These are phyloP conservation scores for Sphaeramia orbicularis DNA, from an alignment of 2,797 vertebrate species.

Conservation along the genomic window DNA sequence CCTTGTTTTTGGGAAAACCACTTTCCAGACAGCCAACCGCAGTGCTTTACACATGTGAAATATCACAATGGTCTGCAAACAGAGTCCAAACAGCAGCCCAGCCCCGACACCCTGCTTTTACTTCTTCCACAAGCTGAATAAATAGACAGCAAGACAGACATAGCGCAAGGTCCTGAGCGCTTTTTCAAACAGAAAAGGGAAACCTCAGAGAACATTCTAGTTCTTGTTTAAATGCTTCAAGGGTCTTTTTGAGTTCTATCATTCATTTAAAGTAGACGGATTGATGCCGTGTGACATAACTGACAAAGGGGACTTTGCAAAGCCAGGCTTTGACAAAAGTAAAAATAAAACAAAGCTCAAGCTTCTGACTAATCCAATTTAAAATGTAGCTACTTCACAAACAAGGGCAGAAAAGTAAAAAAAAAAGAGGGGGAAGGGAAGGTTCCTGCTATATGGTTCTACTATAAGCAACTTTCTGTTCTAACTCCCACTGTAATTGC, in stretches of 20 bases:
- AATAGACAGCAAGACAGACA: slow-evolving; percentile 62
- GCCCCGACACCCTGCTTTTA: slow-evolving; percentile 62
- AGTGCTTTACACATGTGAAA: slow-evolving; percentile 72
- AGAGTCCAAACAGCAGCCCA: slow-evolving; percentile 64
- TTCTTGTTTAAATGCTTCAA: slow-evolving; percentile 30
- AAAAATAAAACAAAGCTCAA: slow-evolving; percentile 58
- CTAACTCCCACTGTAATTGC: slow-evolving; percentile 82
- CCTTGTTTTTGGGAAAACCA: slow-evolving; percentile 40
- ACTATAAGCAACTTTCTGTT: slow-evolving; percentile 69
- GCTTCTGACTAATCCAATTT: slow-evolving; percentile 54
- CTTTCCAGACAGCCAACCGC: slow-evolving; percentile 61
- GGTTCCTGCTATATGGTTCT: slow-evolving; percentile 35
- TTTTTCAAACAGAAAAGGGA: slow-evolving; percentile 26
- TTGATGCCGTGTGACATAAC: slow-evolving; percentile 50
- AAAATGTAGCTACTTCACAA: slow-evolving; percentile 57
- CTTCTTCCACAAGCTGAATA: slow-evolving; percentile 78
- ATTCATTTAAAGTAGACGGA: slow-evolving; percentile 33
- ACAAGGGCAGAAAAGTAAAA: slow-evolving; percentile 51
- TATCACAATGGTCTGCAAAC: slow-evolving; percentile 77
- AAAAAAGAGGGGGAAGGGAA: slow-evolving; percentile 16
- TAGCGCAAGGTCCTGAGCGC: slow-evolving; percentile 23
- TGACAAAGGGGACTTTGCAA: slow-evolving; percentile 39
- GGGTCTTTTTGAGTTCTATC: slow-evolving; percentile 31
- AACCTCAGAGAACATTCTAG: slow-evolving; percentile 37
- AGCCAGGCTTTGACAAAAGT: slow-evolving; percentile 28